Percentiles rank a stretch among this genome's conserved stretches.
These are phyloP conservation scores for Arnoldichthys spilopterus DNA, from an alignment of 2,797 vertebrate genomes.

Conservation along the genomic window DNA sequence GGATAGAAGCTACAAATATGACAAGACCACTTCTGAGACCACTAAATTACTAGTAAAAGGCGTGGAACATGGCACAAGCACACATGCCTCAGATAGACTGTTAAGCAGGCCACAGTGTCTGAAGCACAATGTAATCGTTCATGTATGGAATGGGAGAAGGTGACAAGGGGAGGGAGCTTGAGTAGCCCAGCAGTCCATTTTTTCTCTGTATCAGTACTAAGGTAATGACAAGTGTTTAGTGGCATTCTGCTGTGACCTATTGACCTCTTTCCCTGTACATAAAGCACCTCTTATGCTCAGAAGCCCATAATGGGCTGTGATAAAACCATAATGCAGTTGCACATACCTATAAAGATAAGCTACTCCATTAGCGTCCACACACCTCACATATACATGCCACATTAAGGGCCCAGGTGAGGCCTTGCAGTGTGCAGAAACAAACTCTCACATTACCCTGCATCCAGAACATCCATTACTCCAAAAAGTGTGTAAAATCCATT, in stretches of 20 bases:
- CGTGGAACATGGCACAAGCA: background rate
- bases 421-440: constrained; percentile 5
- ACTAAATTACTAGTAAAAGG: background rate
- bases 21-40: background rate
- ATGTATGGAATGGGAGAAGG: background rate
- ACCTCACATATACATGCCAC: constrained; percentile 1
- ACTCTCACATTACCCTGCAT: background rate
- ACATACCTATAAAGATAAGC: constrained; percentile 7
- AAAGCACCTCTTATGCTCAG: background rate
- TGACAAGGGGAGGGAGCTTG: background rate
- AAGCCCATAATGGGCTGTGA: constrained; percentile 8
- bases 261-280: background rate
- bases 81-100: background rate
- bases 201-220: background rate
- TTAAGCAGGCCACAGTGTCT: background rate
- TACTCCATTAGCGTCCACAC: background rate
- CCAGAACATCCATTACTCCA: background rate
- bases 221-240: constrained; percentile 7
- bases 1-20: background rate
- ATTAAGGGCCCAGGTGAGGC: background rate
- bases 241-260: background rate
- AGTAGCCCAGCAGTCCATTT: background rate
- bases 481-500: background rate
- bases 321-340: constrained; percentile 23
- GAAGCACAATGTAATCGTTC: background rate